Percentiles rank a stretch among this genome's conserved stretches.
These are phyloP conservation scores for Miniopterus natalensis DNA, from an alignment of 2,113 vertebrate species.

Conservation along the genomic window DNA sequence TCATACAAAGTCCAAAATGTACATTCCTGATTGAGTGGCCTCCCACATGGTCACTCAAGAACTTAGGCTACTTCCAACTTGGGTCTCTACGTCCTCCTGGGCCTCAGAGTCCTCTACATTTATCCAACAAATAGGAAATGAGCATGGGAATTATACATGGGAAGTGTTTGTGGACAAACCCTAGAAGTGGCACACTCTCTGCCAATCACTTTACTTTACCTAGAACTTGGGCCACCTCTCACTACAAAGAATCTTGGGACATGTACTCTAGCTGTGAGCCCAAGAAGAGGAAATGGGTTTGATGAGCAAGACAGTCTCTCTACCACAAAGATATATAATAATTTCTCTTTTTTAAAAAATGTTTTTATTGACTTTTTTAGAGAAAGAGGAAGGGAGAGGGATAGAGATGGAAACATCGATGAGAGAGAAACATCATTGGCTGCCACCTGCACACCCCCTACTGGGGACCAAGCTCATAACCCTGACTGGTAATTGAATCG, in stretches of 20 bases:
- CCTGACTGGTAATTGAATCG: too few species aligned
- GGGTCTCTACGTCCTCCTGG: neutral
- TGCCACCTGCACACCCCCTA: too few species aligned
- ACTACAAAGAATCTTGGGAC: neutral
- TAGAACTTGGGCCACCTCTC: neutral
- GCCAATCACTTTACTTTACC: neutral
- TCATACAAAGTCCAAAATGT: neutral
- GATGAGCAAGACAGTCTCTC: neutral
- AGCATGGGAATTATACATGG: neutral
- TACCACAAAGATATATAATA: conserved; percentile 21
- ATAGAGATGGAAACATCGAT: too few species aligned
- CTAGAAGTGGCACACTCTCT: neutral
- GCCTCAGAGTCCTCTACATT: neutral
- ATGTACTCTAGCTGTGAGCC: neutral
- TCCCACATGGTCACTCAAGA: neutral
- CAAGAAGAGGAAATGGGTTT: conserved; percentile 4
- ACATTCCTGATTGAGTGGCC: neutral
- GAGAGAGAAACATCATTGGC: too few species aligned
- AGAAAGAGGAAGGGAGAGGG: too few species aligned
- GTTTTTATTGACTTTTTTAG: too few species aligned
- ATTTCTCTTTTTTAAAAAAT: neutral
- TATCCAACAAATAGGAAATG: neutral
- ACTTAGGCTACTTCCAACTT: neutral
- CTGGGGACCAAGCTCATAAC: too few species aligned
- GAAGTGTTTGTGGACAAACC: neutral